Evolutionary conservation across 1,140 invertebrate species (phyloP), one percentile per base, ranked within the genome.

Genomic region (Drosophila pallidifrons): DNA sequence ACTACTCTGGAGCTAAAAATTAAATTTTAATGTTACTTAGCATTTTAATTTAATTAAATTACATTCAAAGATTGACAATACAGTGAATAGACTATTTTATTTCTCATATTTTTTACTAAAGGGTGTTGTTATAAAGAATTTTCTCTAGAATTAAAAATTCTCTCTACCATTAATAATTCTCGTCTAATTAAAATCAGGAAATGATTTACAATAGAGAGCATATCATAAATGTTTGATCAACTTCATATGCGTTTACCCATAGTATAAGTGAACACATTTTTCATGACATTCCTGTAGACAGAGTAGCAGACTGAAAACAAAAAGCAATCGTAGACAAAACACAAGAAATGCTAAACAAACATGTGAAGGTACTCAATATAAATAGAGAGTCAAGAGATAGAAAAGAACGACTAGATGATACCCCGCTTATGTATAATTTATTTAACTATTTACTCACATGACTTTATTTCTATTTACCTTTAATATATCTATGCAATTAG

Each of bases 181-280:
- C 7, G 5, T 13, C 2, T 54, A 54, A 54, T 54, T 54, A 25
- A 54, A 20, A 32, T 2, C 28, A 15, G 13, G 7, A 32, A 15
- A 54, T 13, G 3, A 10, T 54, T 51, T 54, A n/a, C n/a, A 32
- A 7, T 13, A 54, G 5, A 54, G 30, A 11, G 30, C 1, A 54
- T 54, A 15, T 11, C 30, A 54, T 54, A 15, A 54, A 54, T 54
- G n/a, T 32, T 32, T 32, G 15, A 54, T 35, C 30, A 32, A 28
- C 16, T 49, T 49, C 35, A 38, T 49, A 20, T 49, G 47, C 15
- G 47, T 49, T 25, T 51, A 5, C 20, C 6, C 8, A 10, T n/a
- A 51, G 20, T 28, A 51, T 28, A 10, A 25, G 5, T 11, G 6
- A 16, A 49, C 3, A 5, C 47, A 30, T 28, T 51, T 1, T 25